Evolutionary conservation across 2,888 invertebrate species (phyloP), one percentile per base, ranked within the genome.

Genomic region (Melipona beecheii): DNA sequence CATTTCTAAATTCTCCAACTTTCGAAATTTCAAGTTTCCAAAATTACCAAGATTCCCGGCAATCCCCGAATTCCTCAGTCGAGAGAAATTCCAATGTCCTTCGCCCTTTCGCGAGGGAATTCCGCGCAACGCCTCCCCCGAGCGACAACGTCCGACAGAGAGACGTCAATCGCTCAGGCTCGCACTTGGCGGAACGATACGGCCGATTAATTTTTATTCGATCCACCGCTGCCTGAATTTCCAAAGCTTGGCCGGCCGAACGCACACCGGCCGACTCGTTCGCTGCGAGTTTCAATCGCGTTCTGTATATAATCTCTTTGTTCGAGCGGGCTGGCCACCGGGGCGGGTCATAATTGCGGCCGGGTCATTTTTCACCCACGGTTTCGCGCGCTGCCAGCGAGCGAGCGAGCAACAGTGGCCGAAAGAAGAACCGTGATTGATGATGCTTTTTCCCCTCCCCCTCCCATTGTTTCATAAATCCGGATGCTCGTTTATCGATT

Each of bases 321-420:
- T 83, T 88, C 68, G 81, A 31, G 75, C 69, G 21, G 75, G 62
- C 72, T 78, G 75, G 60, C 52, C 73, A 75, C 54, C 9, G 27
- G 76, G 86, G 86, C 43, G 43, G 43, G 86, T 92, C 90, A 91
- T 92, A 92, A 92, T 92, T 92, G 91, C 90, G 86, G 85, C 83
- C 83, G 79, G 90, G 89, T 92, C 91, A 92, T 92, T 92, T 92
- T 91, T 92, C 92, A 92, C 86, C 85, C 87, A 90, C 86, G 86
- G 86, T 91, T 90, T 91, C 87, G 68, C 78, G 77, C 68, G 64
- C 71, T 58, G 69, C 68, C 80, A 11, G 21, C 9, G 78, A 11
- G 21, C 9, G 78, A 19, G 27, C 68, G 43, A 77, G 75, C 75
- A 82, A 75, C 82, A 71, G 68, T 77, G 69, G 78, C 70, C 64